Conservation (phyloP, 2,113 vertebrate genomes). For the Cheilinus undulatus region DNA sequence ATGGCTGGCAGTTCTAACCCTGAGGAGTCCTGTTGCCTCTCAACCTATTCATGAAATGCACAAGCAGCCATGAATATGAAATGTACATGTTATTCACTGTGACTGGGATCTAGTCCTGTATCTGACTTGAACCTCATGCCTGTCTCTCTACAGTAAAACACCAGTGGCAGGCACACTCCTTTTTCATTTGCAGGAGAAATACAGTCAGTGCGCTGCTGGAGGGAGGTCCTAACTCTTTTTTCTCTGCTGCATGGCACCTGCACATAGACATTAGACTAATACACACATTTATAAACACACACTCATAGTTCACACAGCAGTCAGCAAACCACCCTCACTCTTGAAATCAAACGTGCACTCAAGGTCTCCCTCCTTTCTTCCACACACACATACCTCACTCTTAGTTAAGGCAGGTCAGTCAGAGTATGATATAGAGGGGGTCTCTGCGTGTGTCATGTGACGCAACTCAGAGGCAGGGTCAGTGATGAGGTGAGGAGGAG, state of each 20-base stretch:
- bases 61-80: constrained; percentile 52
- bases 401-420: constrained; percentile 3
- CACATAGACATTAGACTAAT: constrained; percentile 30
- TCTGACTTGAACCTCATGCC: constrained; percentile 51
- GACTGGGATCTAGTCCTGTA: constrained; percentile 39
- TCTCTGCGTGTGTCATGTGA: constrained; percentile 35
- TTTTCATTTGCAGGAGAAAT: constrained; percentile 62
- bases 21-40: constrained; percentile 31
- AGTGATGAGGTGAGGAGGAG: constrained; percentile 23
- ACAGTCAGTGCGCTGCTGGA: constrained; percentile 17
- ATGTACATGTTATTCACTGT: constrained; percentile 57
- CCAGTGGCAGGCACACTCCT: constrained; percentile 45
- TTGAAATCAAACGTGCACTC: constrained; percentile 29
- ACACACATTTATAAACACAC: background rate
- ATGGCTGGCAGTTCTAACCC: constrained; percentile 49
- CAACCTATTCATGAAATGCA: constrained; percentile 52
- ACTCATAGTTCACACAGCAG: constrained; percentile 6
- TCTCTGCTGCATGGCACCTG: constrained; percentile 6
- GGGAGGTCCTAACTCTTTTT: constrained; percentile 26
- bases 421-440: constrained; percentile 43
- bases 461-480: constrained; percentile 34
- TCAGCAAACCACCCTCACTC: background rate
- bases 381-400: background rate
- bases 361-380: constrained; percentile 33
- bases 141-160: constrained; percentile 49